Evolutionary conservation across 2,888 invertebrate genomes (phyloP).

Genomic region (Rhopalosiphum nymphaeae): DNA sequence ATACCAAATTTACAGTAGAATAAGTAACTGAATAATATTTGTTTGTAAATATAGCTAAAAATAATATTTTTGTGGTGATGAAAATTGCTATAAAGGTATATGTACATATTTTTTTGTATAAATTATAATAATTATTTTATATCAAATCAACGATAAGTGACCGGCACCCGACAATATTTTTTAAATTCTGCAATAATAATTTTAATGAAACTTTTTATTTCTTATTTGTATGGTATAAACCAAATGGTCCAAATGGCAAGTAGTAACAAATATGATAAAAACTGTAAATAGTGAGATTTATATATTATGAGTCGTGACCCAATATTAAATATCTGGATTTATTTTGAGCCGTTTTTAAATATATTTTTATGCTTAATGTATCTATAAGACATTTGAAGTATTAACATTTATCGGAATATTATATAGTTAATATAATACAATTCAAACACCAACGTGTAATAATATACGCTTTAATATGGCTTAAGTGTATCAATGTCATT

Average conservation of each 20-base stretch:
- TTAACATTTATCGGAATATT: background rate
- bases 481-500: background rate
- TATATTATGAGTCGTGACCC: background rate
- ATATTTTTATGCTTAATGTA: background rate
- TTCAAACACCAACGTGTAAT: background rate
- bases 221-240: background rate
- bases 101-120: background rate
- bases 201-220: background rate
- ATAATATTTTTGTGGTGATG: background rate
- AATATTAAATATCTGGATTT: background rate
- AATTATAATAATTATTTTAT: background rate
- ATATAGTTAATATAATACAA: background rate
- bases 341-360: background rate
- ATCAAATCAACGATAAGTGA: background rate
- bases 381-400: background rate
- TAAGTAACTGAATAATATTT: background rate
- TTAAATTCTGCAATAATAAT: background rate
- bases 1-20: background rate
- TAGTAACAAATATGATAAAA: background rate
- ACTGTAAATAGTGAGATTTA: background rate
- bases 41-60: background rate
- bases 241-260: background rate
- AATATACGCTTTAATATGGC: background rate
- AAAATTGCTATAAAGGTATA: background rate
- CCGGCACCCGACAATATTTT: background rate